Evolutionary conservation across 64 coral and sea anemone genomes (phyloP).

Genomic region (Pachyseris speciosa): DNA sequence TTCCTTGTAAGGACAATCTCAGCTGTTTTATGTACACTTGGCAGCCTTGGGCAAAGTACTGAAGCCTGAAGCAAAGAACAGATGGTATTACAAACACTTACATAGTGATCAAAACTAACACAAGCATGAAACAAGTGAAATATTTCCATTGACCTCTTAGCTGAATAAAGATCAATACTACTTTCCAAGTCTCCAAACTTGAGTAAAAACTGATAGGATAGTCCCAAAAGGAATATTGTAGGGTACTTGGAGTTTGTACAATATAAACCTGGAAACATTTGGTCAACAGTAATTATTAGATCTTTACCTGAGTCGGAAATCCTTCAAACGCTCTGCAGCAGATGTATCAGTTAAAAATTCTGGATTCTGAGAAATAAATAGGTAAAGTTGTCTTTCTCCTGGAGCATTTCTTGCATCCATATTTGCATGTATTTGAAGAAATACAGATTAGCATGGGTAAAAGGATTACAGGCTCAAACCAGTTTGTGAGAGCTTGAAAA

Average conservation of each 20-base stretch:
- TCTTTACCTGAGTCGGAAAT: slow-evolving; percentile 89
- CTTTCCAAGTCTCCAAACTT: no score
- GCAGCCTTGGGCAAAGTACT: slow-evolving; percentile 99
- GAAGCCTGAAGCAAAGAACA: slow-evolving; percentile 68
- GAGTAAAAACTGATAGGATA: no score
- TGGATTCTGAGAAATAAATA: slow-evolving; percentile 68
- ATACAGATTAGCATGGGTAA: background rate
- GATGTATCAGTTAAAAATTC: slow-evolving; percentile 85
- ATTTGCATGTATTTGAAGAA: background rate
- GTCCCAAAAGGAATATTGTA: no score
- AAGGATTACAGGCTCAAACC: no score
- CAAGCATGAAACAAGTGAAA: no score
- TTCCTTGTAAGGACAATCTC: slow-evolving; percentile 77
- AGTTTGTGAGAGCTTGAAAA: background rate
- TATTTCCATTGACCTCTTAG: no score
- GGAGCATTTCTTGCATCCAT: no score
- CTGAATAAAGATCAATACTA: no score
- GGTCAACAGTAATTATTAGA: background rate
- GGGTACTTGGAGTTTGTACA: no score
- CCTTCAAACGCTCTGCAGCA: slow-evolving; percentile 86
- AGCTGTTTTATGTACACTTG: slow-evolving; percentile 99
- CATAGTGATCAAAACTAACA: no score
- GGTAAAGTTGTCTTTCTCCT: no score
- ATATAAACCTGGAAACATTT: no score
- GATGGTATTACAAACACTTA: background rate